Conservation (phyloP, 2,113 vertebrate species). For the Amphilophus citrinellus region DNA sequence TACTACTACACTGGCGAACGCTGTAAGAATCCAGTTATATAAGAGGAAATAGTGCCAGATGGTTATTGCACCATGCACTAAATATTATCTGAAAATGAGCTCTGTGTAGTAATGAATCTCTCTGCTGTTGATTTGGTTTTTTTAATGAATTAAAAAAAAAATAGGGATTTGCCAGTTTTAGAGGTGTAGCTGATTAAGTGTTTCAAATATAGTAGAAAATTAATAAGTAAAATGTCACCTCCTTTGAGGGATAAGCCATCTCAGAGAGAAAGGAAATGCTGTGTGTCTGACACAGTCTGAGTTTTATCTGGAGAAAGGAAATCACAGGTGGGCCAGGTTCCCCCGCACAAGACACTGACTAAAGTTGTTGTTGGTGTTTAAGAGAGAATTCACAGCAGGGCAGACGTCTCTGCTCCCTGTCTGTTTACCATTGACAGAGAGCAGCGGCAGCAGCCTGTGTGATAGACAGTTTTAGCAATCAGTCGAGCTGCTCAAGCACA, state of each 20-base stretch:
- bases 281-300: conserved; percentile 17
- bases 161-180: background rate
- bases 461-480: conserved; percentile 77
- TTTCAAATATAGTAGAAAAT: background rate
- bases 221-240: background rate
- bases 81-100: background rate
- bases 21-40: background rate
- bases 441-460: conserved; percentile 61
- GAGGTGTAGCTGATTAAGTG: background rate
- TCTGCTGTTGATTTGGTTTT: background rate
- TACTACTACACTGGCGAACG: conserved; percentile 16
- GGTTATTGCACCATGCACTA: background rate
- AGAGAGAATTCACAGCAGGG: conserved; percentile 48
- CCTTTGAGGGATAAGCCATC: background rate
- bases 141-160: background rate
- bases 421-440: conserved; percentile 65
- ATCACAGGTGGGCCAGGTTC: conserved; percentile 26
- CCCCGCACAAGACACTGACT: conserved; percentile 39
- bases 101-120: too few relatives aligned
- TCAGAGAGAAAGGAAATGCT: background rate
- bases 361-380: conserved; percentile 59
- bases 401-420: conserved; percentile 42
- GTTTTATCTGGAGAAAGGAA: conserved; percentile 20
- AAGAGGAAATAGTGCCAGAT: conserved; percentile 7
- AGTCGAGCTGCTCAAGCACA: conserved; percentile 72